These are phyloP conservation scores for Adelognathus sp. DNA, from an alignment of 2,888 invertebrate genomes.

Conservation along the genomic window DNA sequence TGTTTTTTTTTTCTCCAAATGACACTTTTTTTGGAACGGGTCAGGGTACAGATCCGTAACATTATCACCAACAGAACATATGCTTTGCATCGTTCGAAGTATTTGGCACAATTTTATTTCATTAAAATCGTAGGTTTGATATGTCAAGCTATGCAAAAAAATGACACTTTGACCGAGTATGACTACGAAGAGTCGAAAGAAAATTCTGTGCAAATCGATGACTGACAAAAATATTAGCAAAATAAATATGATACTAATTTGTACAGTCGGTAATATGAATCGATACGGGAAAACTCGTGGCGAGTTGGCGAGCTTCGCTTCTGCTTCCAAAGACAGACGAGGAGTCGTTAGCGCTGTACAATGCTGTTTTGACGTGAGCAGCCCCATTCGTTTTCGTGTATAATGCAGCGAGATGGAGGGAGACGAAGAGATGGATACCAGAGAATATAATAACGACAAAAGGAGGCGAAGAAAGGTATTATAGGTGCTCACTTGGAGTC, in stretches of 20 bases:
- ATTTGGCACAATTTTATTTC: too few species aligned
- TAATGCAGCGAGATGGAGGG: constrained; percentile 2
- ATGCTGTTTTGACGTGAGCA: constrained; percentile 77
- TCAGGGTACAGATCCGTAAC: too few species aligned
- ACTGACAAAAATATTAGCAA: constrained; percentile 58
- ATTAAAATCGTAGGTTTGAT: too few species aligned
- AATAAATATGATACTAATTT: not conserved
- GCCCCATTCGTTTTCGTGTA: constrained; percentile 22
- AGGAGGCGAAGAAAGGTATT: constrained; percentile 46
- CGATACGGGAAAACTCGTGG: not conserved
- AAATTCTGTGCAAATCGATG: constrained; percentile 62
- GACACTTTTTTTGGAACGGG: too few species aligned
- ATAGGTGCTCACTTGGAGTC: constrained; percentile 39
- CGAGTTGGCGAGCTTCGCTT: constrained; percentile 44
- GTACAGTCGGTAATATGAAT: not conserved
- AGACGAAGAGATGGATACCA: constrained; percentile 32
- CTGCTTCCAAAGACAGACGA: constrained; percentile 50
- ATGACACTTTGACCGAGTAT: too few species aligned
- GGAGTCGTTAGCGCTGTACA: constrained; percentile 74
- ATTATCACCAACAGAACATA: too few species aligned
- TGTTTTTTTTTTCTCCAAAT: too few species aligned
- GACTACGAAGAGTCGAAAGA: too few species aligned
- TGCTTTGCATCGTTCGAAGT: too few species aligned
- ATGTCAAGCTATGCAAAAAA: too few species aligned
- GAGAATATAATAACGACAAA: constrained; percentile 41